Evolutionary conservation across 2,113 vertebrate genomes (phyloP).

Genomic region (human (Homo sapiens)): GRCh38 chr12:105725001-105725500

Average conservation of each 20-base stretch:
- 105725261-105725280: neutral
- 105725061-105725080: neutral
- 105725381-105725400: neutral
- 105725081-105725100: neutral
- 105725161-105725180: neutral
- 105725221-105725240: neutral
- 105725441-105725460: neutral
- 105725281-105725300: neutral
- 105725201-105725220: conserved; percentile 14
- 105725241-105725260: conserved; percentile 11
- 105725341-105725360: conserved; percentile 5
- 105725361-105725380: conserved; percentile 20
- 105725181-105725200: neutral
- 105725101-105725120: neutral
- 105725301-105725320: neutral
- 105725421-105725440: neutral
- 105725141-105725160: neutral
- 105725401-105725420: neutral
- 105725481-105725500: neutral
- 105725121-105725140: neutral
- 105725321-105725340: conserved; percentile 18
- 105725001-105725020: neutral
- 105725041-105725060: neutral
- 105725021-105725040: neutral
- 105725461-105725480: neutral